Evolutionary conservation across 1,140 invertebrate species (phyloP).

Genomic region (Panagrolaimus sp.): DNA sequence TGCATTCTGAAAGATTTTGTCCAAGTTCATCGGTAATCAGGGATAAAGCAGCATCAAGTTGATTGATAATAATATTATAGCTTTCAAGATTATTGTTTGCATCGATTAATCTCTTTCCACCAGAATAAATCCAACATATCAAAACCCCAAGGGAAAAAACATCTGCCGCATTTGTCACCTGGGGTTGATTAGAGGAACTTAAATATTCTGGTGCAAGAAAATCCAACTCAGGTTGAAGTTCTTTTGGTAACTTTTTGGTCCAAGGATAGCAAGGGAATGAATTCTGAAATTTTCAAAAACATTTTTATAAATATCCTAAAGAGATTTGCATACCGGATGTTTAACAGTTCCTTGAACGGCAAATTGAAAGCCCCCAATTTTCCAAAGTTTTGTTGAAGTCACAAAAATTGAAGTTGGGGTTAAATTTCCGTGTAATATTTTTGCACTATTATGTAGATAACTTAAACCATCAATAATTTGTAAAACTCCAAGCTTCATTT

Average conservation of each 20-base stretch:
- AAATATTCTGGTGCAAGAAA: constrained; percentile 62
- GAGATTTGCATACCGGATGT: constrained; percentile 25
- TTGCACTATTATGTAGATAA: constrained; percentile 61
- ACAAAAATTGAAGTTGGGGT: constrained; percentile 61
- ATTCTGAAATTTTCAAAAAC: constrained; percentile 47
- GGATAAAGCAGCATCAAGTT: constrained; percentile 51
- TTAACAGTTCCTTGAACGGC: constrained; percentile 42
- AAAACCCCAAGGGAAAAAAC: constrained; percentile 63
- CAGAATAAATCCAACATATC: constrained; percentile 62
- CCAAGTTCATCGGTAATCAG: constrained; percentile 48
- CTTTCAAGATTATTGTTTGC: constrained; percentile 60
- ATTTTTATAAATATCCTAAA: background rate
- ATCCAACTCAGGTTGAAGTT: constrained; percentile 63
- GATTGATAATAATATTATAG: constrained; percentile 61
- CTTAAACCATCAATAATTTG: constrained; percentile 60
- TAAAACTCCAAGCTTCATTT: constrained; percentile 44
- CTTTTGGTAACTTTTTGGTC: constrained; percentile 62
- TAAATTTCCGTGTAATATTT: constrained; percentile 61
- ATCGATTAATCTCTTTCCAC: constrained; percentile 61
- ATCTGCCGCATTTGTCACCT: constrained; percentile 61
- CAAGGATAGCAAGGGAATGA: constrained; percentile 61
- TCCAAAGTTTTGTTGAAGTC: constrained; percentile 61
- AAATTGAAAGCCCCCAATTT: constrained; percentile 62
- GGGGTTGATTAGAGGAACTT: constrained; percentile 29
- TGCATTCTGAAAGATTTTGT: constrained; percentile 44